phyloP scores from a whole-genome alignment of 1,140 invertebrate species.

The Scaptomyza montana region DNA sequence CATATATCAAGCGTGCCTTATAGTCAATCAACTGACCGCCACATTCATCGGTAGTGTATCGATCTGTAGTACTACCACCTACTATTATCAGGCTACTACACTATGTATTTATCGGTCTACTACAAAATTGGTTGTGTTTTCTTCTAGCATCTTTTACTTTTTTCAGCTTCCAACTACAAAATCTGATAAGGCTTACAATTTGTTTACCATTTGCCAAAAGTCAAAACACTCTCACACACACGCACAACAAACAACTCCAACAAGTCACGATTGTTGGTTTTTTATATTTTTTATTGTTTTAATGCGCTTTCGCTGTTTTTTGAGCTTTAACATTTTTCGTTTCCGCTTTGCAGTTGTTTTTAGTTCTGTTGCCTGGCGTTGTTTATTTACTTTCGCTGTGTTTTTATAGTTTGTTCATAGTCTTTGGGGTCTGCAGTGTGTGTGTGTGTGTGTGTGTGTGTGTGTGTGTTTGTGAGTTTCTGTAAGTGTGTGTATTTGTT shows the following conservation, averaged over 20 bases:
- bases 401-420: constrained; percentile 50
- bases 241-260: constrained; percentile 3
- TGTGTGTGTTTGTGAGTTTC: not conserved
- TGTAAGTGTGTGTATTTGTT: not conserved
- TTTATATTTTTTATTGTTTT: constrained; percentile 20
- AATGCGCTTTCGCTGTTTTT: constrained; percentile 13
- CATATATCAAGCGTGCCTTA: too few species aligned
- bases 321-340: constrained; percentile 34
- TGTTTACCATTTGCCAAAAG: constrained; percentile 49
- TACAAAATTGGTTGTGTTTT: not conserved
- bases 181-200: constrained; percentile 53
- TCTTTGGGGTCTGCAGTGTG: constrained; percentile 22
- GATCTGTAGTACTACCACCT: too few species aligned
- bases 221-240: not conserved
- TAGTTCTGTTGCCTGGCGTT: constrained; percentile 1
- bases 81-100: too few species aligned
- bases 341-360: constrained; percentile 35
- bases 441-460: not conserved
- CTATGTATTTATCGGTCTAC: too few species aligned
- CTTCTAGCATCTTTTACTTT: not conserved
- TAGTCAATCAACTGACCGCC: too few species aligned
- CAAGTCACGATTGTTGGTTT: constrained; percentile 10
- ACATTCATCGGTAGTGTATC: too few species aligned
- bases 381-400: constrained; percentile 37
- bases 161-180: constrained; percentile 11